These are phyloP conservation scores for Drosophila repletoides DNA, from an alignment of 1,140 invertebrate species.

Conservation along the genomic window DNA sequence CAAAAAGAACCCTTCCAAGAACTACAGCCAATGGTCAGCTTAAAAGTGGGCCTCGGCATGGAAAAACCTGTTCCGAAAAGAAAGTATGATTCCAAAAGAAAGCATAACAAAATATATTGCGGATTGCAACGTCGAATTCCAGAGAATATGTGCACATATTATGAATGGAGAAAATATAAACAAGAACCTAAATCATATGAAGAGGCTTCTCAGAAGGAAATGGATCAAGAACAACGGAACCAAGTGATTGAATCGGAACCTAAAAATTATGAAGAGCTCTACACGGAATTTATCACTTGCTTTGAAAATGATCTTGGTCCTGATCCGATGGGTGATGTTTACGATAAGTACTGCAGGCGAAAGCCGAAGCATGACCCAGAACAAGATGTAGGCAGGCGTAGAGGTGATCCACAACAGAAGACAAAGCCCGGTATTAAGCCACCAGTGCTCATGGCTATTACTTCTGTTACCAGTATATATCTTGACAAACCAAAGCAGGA, in stretches of 20 bases:
- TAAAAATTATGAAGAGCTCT: constrained; percentile 56
- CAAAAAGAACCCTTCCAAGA: not conserved
- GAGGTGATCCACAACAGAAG: too few relatives aligned
- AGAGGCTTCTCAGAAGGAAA: not conserved
- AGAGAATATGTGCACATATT: constrained; percentile 42
- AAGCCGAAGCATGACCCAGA: not conserved
- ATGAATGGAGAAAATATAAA: constrained; percentile 36
- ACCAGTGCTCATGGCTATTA: too few relatives aligned
- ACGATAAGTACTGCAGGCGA: constrained; percentile 35
- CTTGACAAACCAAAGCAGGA: too few relatives aligned
- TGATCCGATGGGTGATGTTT: not conserved
- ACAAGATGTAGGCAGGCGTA: too few relatives aligned
- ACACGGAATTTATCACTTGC: constrained; percentile 31
- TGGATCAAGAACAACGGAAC: not conserved
- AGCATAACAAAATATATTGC: too few relatives aligned
- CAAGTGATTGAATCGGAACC: constrained; percentile 25
- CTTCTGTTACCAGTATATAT: too few relatives aligned
- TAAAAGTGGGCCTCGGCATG: constrained; percentile 10
- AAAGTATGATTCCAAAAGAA: too few relatives aligned
- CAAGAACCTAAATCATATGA: not conserved
- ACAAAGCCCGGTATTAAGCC: too few relatives aligned
- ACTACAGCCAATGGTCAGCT: not conserved
- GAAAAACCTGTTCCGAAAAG: not conserved
- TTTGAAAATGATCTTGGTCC: constrained; percentile 13
- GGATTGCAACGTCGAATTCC: constrained; percentile 6